Evolutionary conservation across 2,113 vertebrate genomes (phyloP).

Genomic region (Marmota monax): DNA sequence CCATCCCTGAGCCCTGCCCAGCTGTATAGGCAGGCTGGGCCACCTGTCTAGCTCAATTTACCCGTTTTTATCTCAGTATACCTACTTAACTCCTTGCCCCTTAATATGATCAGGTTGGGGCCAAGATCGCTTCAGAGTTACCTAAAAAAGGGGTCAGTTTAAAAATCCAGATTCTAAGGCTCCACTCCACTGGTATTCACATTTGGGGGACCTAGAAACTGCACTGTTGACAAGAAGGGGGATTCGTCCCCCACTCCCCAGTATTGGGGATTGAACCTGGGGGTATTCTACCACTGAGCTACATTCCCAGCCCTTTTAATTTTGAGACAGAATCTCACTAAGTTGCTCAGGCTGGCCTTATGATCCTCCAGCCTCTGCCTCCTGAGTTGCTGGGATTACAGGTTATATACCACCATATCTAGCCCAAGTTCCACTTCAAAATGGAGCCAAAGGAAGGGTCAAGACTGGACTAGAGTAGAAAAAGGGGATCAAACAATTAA

Average conservation of each 20-base stretch:
- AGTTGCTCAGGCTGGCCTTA: no score
- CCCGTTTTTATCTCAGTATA: background rate
- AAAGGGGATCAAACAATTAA: background rate
- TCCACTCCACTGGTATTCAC: background rate
- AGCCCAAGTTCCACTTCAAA: constrained; percentile 22
- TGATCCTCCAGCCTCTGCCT: no score
- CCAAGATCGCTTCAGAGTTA: background rate
- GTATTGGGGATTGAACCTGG: no score
- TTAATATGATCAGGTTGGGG: background rate
- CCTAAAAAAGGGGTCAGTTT: background rate
- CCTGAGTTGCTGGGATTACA: no score
- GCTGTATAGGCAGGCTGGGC: background rate
- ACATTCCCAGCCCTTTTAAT: no score
- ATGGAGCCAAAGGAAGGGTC: constrained; percentile 8
- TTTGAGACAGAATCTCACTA: no score
- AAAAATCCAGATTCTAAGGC: no score
- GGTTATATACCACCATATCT: no score
- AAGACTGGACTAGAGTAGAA: background rate
- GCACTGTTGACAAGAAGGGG: background rate
- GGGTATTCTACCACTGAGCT: no score
- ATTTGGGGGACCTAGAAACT: background rate
- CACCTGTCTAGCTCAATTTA: background rate
- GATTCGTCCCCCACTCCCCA: background rate
- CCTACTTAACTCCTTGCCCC: background rate
- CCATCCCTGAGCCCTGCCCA: background rate